Evolutionary conservation across 2,888 invertebrate genomes (phyloP), one percentile per base, ranked within the genome.

Genomic region (Aspidiotus destructor): DNA sequence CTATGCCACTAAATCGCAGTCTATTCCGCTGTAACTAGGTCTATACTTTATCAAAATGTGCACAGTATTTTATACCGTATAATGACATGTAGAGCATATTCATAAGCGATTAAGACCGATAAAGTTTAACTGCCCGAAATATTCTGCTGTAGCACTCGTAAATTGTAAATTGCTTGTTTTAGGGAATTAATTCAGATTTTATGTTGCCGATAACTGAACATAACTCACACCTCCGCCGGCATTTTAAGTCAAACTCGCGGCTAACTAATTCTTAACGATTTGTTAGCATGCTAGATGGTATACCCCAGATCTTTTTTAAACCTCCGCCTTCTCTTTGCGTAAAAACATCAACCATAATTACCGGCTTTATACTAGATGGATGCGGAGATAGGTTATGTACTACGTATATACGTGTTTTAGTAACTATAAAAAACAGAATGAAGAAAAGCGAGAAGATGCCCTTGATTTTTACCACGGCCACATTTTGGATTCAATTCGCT

Each of bases 241-340:
- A 65, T 65, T 65, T 65, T 57, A 65, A 65, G 65, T 57, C 65
- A 41, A 55, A 57, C 42, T 53, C 42, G 44, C 48, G 52, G 62
- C 62, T 69, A 69, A 69, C 69, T 69, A 69, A 69, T 69, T 69
- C 69, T 69, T 69, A 69, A 69, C 69, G 69, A 69, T 69, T 69
- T 69, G 69, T 69, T 69, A 69, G 69, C 69, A 69, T 69, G 69
- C 69, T 69, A 69, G 62, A 69, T 62, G 62, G 62, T 69, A 15
- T 44, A 57, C 57, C 55, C 41, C 58, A 42, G 42, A 17, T 58
- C 65, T 15, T 57, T n/a, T 42, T 64, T 57, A 15, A 48, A 48
- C 48, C 48, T 48, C n/a, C 28, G 28, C 28, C n/a, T 48, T 48
- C n/a, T 48, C 48, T 48, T 13, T 48, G 28, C 28, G 28, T 28